Evolutionary conservation across 2,888 invertebrate species (phyloP).

Genomic region (Danaus chrysippus): DNA sequence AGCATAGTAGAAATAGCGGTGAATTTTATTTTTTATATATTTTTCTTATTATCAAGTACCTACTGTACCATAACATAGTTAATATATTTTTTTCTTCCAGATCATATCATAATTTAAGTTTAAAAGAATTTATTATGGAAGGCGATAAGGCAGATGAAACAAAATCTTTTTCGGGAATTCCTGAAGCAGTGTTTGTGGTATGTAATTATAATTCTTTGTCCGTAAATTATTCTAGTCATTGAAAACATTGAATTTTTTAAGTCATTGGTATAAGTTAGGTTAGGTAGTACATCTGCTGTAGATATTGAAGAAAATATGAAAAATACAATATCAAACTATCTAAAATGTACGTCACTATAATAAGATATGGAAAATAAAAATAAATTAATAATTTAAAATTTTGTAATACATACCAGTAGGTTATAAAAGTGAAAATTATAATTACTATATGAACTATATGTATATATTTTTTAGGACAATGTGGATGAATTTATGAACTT

Average conservation of each 20-base stretch:
- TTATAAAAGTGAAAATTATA: conserved; percentile 1
- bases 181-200: conserved; percentile 93
- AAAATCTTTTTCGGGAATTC: conserved; percentile 89
- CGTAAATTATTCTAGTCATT: neutral
- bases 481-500: conserved; percentile 95
- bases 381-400: too few species aligned
- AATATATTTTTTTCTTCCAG: neutral
- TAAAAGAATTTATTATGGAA: conserved; percentile 53
- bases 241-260: neutral
- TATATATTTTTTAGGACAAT: conserved; percentile 85
- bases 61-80: too few species aligned
- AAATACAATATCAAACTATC: neutral
- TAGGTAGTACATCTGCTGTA: conserved; percentile 17
- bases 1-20: neutral
- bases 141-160: conserved; percentile 62
- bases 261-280: conserved; percentile 20
- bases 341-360: too few species aligned
- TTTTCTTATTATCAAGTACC: too few species aligned
- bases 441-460: neutral
- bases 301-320: conserved; percentile 8
- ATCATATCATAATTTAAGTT: neutral
- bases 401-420: conserved; percentile 14
- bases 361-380: too few species aligned
- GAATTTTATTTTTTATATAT: neutral
- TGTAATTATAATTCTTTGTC: conserved; percentile 48